Percentiles rank a stretch among this genome's conserved stretches.
These are phyloP conservation scores for Drosophila takahashii DNA, from an alignment of 1,140 invertebrate species.

Conservation along the genomic window DNA sequence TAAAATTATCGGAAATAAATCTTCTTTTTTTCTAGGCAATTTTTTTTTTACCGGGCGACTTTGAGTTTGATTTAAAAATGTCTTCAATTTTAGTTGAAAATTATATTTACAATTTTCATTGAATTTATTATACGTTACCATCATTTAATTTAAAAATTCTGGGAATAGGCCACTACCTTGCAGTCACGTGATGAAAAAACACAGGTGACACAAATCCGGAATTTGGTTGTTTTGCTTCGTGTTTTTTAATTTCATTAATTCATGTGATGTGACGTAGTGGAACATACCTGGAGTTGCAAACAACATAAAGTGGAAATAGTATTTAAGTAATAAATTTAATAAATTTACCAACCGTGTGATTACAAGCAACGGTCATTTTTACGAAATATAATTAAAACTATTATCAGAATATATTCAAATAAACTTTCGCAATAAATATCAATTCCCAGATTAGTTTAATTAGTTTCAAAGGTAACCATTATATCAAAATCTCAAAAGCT, in stretches of 20 bases:
- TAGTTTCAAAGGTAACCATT: too few species aligned
- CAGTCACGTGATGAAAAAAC: constrained; percentile 75
- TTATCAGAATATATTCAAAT: too few species aligned
- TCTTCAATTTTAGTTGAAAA: too few species aligned
- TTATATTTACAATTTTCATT: too few species aligned
- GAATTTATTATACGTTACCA: too few species aligned
- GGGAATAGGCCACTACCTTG: constrained; percentile 84
- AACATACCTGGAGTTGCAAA: constrained; percentile 76
- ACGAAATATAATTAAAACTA: too few species aligned
- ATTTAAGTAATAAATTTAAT: not conserved
- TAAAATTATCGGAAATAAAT: not conserved
- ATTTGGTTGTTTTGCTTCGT: constrained; percentile 9
- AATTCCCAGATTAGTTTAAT: too few species aligned
- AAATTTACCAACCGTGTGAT: too few species aligned
- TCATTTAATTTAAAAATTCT: constrained; percentile 5
- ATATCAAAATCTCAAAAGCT: too few species aligned
- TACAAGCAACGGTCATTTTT: too few species aligned
- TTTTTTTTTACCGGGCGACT: not conserved
- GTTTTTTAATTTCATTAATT: constrained; percentile 61
- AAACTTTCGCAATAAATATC: too few species aligned
- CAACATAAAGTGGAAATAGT: constrained; percentile 18
- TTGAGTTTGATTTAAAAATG: too few species aligned
- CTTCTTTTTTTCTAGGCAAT: not conserved
- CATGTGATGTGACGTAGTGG: constrained; percentile 85
- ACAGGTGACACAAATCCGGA: constrained; percentile 27